Evolutionary conservation across 2,113 vertebrate genomes (phyloP), one percentile per base, ranked within the genome.

Genomic region (Ammodytes dubius): DNA sequence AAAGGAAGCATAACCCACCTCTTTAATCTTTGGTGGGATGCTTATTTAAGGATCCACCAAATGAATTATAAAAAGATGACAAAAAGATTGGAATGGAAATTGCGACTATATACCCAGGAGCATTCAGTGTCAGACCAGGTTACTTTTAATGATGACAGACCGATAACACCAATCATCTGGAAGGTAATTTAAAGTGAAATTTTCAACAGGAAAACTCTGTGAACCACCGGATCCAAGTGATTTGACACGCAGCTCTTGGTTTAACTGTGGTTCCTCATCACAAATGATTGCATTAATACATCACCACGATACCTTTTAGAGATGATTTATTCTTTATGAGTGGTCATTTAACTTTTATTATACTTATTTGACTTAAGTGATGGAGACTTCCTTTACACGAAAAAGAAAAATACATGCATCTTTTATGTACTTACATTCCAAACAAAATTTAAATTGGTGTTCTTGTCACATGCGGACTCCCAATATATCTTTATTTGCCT

Each of bases 11-110:
- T 59, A 37, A 61, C 45, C 39, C 15, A 37, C 81, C 61, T 59
- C 27, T 43, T 78, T 84, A 77, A 84, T 83, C 49, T 67, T 58
- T 43, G 53, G 63, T 72, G 57, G 69, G 64, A 49, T 15, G n/a
- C 72, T 74, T 43, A 79, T 91, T 80, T 88, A 66, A 82, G 85
- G 60, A 73, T 50, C 58, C 37, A 10, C 14, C 46, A 59, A 77
- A 86, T 86, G 67, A 77, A 79, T 81, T 50, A 70, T 60, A 81
- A 70, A 27, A 82, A 80, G 45, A 74, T 72, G 73, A 78, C 45
- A 70, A 77, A 79, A 79, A 74, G 70, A 83, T 56, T 60, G 58
- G 17, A 57, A 46, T 75, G 52, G 45, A 81, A 84, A 78, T 77
- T 68, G 65, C 58, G n/a, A 72, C 64, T 59, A 11, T 59, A 11